phyloP scores from a whole-genome alignment of 2,888 invertebrate genomes.

The Cremastinae sp. region DNA sequence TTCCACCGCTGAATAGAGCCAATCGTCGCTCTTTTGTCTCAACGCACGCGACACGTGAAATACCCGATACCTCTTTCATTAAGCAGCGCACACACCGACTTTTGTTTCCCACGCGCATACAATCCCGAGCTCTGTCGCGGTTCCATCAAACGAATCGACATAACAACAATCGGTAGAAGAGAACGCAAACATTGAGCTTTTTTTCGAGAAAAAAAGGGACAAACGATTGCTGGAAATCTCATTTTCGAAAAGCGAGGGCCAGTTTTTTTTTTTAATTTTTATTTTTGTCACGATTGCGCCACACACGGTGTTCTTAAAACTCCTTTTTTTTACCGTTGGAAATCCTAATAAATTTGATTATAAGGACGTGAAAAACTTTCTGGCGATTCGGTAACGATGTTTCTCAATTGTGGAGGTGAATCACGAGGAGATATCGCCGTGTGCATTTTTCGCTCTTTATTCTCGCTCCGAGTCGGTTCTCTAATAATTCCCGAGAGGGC shows the following conservation, averaged over 20 bases:
- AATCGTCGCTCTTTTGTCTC: background rate
- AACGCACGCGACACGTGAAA: background rate
- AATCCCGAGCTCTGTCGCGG: background rate
- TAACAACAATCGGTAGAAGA: conserved; percentile 1
- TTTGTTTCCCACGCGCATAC: background rate
- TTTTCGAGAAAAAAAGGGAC: background rate
- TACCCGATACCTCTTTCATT: conserved; percentile 48
- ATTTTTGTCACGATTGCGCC: no score
- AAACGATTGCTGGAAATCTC: background rate
- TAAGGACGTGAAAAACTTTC: no score
- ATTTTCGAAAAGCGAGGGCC: background rate
- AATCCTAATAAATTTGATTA: no score
- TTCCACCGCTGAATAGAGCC: conserved; percentile 3
- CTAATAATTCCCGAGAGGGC: background rate
- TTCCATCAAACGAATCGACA: conserved; percentile 40
- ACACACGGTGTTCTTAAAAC: no score
- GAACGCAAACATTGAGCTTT: conserved; percentile 13
- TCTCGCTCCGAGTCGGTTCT: no score
- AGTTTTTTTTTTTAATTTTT: no score
- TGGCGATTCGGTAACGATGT: no score
- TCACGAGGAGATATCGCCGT: no score
- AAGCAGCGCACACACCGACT: conserved; percentile 3
- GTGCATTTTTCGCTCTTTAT: no score
- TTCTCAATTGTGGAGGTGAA: no score
- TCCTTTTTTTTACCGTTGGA: no score